phyloP scores from a whole-genome alignment of 2,888 invertebrate genomes.

The Aporophyla lueneburgensis region DNA sequence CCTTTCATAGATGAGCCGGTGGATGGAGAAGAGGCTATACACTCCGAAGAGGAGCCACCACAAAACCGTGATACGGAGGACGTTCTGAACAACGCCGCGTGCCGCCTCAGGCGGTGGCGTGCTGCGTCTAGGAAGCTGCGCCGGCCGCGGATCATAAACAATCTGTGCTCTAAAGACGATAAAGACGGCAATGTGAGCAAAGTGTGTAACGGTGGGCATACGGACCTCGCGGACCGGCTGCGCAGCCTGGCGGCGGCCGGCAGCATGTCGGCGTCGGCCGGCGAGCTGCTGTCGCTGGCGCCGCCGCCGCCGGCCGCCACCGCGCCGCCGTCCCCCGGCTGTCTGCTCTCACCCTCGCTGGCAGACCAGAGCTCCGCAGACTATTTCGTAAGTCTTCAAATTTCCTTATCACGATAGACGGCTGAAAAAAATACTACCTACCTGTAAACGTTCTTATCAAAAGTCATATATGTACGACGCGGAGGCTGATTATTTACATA shows the following conservation, averaged over 20 bases:
- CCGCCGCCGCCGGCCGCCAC: constrained; percentile 87
- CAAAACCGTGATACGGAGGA: constrained; percentile 82
- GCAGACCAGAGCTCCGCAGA: constrained; percentile 86
- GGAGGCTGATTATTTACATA: constrained; percentile 66
- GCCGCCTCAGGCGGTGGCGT: constrained; percentile 88
- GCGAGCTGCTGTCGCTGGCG: constrained; percentile 86
- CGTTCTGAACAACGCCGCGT: constrained; percentile 86
- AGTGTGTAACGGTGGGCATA: constrained; percentile 78
- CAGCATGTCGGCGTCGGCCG: constrained; percentile 86
- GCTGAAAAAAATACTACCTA: constrained; percentile 46
- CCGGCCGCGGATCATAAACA: constrained; percentile 87
- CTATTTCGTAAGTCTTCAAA: constrained; percentile 83
- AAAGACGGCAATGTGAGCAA: constrained; percentile 75
- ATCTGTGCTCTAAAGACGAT: constrained; percentile 81
- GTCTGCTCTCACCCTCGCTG: constrained; percentile 84
- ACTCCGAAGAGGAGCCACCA: constrained; percentile 82
- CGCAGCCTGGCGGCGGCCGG: constrained; percentile 86
- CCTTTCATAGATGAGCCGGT: constrained; percentile 85
- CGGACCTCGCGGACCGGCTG: constrained; percentile 87
- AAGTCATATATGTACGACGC: constrained; percentile 46
- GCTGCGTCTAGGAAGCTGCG: constrained; percentile 89
- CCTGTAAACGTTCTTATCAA: constrained; percentile 61
- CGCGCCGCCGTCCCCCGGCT: constrained; percentile 88
- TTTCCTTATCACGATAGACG: constrained; percentile 27
- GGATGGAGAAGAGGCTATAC: constrained; percentile 74